Evolutionary conservation across 1,140 invertebrate genomes (phyloP), one percentile per base, ranked within the genome.

Genomic region (Drosophila ogumai): DNA sequence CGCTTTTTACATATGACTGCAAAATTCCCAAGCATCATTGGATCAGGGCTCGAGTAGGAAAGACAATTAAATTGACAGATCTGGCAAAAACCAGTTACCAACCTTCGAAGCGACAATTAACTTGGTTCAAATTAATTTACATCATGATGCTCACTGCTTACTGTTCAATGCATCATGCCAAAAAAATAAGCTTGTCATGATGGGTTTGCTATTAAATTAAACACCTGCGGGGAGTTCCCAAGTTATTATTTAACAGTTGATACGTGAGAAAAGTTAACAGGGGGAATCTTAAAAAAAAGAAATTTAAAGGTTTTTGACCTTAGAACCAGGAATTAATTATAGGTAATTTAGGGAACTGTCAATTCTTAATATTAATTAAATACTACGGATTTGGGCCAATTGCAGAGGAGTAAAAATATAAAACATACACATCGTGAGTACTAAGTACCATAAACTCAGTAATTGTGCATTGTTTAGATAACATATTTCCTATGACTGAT

Each of bases 31-130:
- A 15, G 34, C 34, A 36, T 54, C 12, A 55, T 55, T 36, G 22
- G 19, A 32, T 4, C 49, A 40, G 56, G 41, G 34, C 55, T 55
- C 22, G 63, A 25, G 31, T 34, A 46, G 22, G 64, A 19, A 50
- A 41, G 5, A 58, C 52, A 49, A 72, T 71, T 57, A 72, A 58
- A 59, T 49, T 12, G 41, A 32, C 36, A 41, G n/a, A 72, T 41
- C 13, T 10, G 3, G 13, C 22, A 13, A 55, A 75, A 75, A 55
- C 54, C 71, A 50, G 46, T 75, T 43, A 25, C 13, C 49, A 65
- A 38, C 71, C 58, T 75, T 75, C 41, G 6, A 56, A 43, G 31
- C 44, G 25, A 44, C 60, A 75, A 75, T 72, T 72, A 47, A 71
- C 38, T 72, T 59, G 36, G n/a, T 36, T 71, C 19, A 58, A 72